phyloP scores from a whole-genome alignment of 2,113 vertebrate genomes.

The Plecotus auritus region DNA sequence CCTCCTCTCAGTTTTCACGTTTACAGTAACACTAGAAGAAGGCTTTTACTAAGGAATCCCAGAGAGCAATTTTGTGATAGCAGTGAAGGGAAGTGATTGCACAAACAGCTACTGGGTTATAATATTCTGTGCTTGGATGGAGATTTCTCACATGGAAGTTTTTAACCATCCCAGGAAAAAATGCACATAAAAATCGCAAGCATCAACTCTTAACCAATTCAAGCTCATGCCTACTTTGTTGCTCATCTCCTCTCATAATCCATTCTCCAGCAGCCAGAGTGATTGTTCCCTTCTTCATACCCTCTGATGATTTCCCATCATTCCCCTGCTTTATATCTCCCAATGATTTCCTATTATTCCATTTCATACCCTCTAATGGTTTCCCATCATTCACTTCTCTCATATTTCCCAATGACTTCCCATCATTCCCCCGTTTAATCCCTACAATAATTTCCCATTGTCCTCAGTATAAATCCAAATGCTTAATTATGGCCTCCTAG shows the following conservation, averaged over 20 bases:
- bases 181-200: neutral
- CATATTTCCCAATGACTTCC: neutral
- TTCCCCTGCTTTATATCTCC: neutral
- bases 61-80: neutral
- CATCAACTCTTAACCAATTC: neutral
- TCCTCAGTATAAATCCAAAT: neutral
- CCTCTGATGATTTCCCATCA: neutral
- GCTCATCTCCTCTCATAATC: neutral
- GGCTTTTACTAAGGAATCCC: neutral
- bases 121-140: neutral
- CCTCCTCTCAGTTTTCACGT: conserved; percentile 13
- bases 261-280: neutral
- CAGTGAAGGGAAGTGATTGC: neutral
- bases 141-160: neutral
- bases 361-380: neutral
- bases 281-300: neutral
- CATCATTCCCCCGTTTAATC: neutral
- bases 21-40: conserved; percentile 15
- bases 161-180: neutral
- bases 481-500: neutral
- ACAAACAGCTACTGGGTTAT: neutral
- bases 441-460: neutral
- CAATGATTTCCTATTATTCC: neutral
- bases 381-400: neutral
- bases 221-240: neutral